Base-by-base conservation (phyloP, 2,888 invertebrate genomes). In the Leptothorax acervorum region DNA sequence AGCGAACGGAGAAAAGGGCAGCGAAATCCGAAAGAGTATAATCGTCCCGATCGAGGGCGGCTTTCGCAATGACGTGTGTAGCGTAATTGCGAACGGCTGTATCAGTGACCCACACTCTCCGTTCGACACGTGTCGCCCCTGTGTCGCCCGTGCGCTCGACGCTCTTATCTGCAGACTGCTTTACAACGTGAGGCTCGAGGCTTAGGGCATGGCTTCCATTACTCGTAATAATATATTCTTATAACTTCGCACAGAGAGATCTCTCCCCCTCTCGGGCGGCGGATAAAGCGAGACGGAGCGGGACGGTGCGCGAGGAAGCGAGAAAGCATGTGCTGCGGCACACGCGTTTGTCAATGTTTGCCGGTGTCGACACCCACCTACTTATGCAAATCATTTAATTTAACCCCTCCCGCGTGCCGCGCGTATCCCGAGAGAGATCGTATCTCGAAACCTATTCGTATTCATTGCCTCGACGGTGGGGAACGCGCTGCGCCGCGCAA, bases 361-460 rank as follows among this genome's bases (percentile, higher is more conserved):
- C 94, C 92, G 93, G 93, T 95, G 94, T 95, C 94, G 94, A 95
- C 95, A 95, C 94, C 95, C 94, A 95, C 94, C 94, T 95, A 95
- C 94, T 95, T 95, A 95, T 95, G 95, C 94, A 95, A 95, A 95
- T 95, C 94, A 95, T 95, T 95, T 95, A 95, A 95, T 95, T 95
- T 95, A 94, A 93, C 94, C 94, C 93, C 93, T 89, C 66, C 90
- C 87, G 73, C 57, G 89, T 84, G 84, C 85, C 86, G 79, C 87
- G 81, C 86, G 91, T 91, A 92, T 93, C 94, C 92, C 91, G 87
- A 84, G 90, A 90, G 90, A 90, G 94, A 95, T 94, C 92, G 94
- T 94, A 94, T 95, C 95, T 93, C 92, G 91, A 94, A 94, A 93
- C 93, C 94, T 94, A 94, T 94, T 94, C 94, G 95, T 94, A 95